Evolutionary conservation across 1,140 invertebrate genomes (phyloP).

Genomic region (Ooceraea biroi): DNA sequence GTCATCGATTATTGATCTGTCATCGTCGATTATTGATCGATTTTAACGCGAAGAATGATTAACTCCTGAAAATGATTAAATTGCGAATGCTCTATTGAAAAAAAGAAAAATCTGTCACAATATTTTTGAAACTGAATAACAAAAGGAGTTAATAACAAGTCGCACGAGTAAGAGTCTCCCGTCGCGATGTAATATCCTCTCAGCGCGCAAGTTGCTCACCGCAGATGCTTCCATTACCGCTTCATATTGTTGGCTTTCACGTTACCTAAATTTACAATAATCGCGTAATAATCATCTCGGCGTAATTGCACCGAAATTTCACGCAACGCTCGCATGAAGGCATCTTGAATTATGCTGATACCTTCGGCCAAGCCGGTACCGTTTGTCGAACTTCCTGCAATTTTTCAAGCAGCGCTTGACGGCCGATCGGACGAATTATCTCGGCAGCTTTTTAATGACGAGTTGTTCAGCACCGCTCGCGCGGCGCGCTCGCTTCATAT

Average conservation of each 20-base stretch:
- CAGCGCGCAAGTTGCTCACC: background rate
- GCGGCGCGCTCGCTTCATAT: constrained; percentile 24
- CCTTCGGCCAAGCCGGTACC: background rate
- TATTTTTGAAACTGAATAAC: background rate
- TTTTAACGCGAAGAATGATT: no score
- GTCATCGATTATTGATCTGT: no score
- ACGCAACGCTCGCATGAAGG: background rate
- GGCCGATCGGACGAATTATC: constrained; percentile 32
- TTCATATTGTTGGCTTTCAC: background rate
- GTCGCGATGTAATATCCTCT: no score
- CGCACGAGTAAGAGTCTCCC: no score
- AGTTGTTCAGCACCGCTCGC: constrained; percentile 20
- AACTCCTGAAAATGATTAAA: no score
- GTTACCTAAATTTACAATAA: background rate
- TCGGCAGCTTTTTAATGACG: constrained; percentile 31
- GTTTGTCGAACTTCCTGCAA: constrained; percentile 3
- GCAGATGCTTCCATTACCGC: background rate
- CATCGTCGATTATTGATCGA: no score
- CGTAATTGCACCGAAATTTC: background rate
- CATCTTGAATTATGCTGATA: background rate
- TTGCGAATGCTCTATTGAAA: background rate
- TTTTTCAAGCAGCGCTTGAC: constrained; percentile 18
- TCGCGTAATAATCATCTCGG: background rate
- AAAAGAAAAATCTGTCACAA: background rate
- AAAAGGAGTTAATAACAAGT: background rate